phyloP scores from a whole-genome alignment of 2,888 invertebrate genomes.

The Priocnemis perturbator region DNA sequence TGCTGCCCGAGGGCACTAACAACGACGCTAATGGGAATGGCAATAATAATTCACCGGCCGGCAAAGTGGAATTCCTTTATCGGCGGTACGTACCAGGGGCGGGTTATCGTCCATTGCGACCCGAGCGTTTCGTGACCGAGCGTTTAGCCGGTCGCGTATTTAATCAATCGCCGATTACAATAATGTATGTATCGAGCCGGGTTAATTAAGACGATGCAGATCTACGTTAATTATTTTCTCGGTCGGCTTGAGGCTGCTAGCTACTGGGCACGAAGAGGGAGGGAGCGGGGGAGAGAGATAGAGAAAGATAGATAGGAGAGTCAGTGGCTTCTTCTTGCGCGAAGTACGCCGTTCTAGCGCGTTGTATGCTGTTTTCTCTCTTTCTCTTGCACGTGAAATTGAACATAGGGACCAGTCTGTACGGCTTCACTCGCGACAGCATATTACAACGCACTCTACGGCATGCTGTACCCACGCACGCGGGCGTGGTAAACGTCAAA shows the following conservation, averaged over 20 bases:
- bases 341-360: too few species aligned
- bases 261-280: slow-evolving; percentile 14
- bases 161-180: slow-evolving; percentile 41
- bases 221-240: slow-evolving; percentile 35
- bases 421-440: too few species aligned
- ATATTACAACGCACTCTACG: too few species aligned
- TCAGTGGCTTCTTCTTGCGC: too few species aligned
- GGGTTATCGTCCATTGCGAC: slow-evolving; percentile 43
- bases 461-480: too few species aligned
- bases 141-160: slow-evolving; percentile 32
- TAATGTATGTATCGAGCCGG: slow-evolving; percentile 28
- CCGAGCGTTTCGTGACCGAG: slow-evolving; percentile 26
- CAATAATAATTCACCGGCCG: slow-evolving; percentile 28
- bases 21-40: slow-evolving; percentile 11
- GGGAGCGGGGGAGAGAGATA: slow-evolving; percentile 20
- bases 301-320: neutral
- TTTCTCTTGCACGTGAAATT: slow-evolving; percentile 27
- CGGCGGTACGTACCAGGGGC: slow-evolving; percentile 23
- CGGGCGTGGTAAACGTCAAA: too few species aligned
- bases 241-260: neutral
- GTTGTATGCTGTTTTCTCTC: neutral
- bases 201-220: slow-evolving; percentile 39
- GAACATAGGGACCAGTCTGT: too few species aligned
- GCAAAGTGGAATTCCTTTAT: slow-evolving; percentile 12
- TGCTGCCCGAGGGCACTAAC: neutral